These are phyloP conservation scores for Leptinotarsa tumamoca DNA, from an alignment of 2,888 invertebrate species.

Conservation along the genomic window DNA sequence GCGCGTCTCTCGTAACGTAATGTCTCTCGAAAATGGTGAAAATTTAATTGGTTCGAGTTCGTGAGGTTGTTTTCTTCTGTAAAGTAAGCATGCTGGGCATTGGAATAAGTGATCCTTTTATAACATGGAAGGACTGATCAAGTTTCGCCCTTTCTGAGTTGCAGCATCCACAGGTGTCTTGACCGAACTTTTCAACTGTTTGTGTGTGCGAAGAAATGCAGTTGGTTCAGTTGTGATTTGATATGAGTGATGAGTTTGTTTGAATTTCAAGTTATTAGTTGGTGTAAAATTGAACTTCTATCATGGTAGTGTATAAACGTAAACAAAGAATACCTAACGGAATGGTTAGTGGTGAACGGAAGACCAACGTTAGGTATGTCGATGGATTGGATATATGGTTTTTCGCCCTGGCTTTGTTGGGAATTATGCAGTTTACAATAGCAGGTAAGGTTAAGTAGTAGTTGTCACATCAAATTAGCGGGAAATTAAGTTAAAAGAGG, in stretches of 20 bases:
- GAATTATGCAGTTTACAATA: constrained; percentile 39
- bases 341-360: constrained; percentile 47
- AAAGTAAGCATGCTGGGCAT: constrained; percentile 3
- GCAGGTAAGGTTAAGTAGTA: constrained; percentile 41
- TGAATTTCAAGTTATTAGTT: constrained; percentile 22
- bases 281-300: constrained; percentile 21
- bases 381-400: constrained; percentile 38
- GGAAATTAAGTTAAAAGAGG: background rate
- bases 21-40: constrained; percentile 31
- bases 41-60: constrained; percentile 22
- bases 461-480: background rate
- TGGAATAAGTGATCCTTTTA: background rate
- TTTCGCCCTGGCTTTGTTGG: constrained; percentile 39
- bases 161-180: constrained; percentile 54
- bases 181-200: constrained; percentile 40
- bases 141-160: background rate
- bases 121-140: background rate
- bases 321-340: constrained; percentile 46
- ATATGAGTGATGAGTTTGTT: constrained; percentile 31
- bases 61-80: constrained; percentile 11
- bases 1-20: constrained; percentile 35
- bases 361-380: constrained; percentile 38
- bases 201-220: constrained; percentile 43
- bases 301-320: constrained; percentile 45
- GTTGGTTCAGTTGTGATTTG: constrained; percentile 25